Percentiles rank a stretch among this genome's conserved stretches.
Conservation (phyloP, 2,797 vertebrate genomes). For the Diglossa cyanea region DNA sequence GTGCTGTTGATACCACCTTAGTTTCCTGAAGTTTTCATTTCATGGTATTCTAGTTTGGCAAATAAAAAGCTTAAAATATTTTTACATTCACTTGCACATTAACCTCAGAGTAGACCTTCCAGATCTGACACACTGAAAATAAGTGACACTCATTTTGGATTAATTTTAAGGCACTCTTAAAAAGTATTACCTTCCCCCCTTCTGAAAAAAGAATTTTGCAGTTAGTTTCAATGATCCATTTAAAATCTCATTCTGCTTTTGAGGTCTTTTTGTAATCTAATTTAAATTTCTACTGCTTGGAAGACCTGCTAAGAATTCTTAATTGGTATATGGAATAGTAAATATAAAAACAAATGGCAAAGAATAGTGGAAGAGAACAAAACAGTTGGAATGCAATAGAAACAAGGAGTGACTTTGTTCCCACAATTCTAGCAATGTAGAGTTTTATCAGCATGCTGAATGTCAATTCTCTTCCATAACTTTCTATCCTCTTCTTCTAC, state of each 20-base stretch:
- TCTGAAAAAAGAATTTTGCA: conserved; percentile 51
- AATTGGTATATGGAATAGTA: conserved; percentile 70
- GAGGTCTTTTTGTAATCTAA: conserved; percentile 61
- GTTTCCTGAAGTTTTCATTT: not conserved
- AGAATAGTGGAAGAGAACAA: conserved; percentile 33
- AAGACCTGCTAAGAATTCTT: conserved; percentile 72
- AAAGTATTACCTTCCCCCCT: conserved; percentile 33
- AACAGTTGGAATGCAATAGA: not conserved
- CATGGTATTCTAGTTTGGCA: not conserved
- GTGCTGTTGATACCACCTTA: not conserved
- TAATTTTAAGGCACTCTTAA: conserved; percentile 53
- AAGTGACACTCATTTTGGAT: conserved; percentile 51
- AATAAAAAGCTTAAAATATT: conserved; percentile 8
- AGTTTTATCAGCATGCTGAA: not conserved
- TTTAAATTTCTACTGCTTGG: conserved; percentile 74
- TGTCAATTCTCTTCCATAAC: not conserved
- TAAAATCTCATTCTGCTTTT: conserved; percentile 69
- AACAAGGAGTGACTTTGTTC: not conserved
- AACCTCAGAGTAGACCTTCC: conserved; percentile 30
- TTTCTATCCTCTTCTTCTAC: not conserved
- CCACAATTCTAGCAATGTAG: not conserved
- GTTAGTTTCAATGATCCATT: conserved; percentile 67
- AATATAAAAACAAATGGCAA: conserved; percentile 71
- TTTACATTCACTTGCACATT: not conserved
- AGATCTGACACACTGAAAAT: conserved; percentile 26